These are phyloP conservation scores for Tricholaema leucomelas DNA, from an alignment of 2,113 vertebrate species.

Conservation along the genomic window DNA sequence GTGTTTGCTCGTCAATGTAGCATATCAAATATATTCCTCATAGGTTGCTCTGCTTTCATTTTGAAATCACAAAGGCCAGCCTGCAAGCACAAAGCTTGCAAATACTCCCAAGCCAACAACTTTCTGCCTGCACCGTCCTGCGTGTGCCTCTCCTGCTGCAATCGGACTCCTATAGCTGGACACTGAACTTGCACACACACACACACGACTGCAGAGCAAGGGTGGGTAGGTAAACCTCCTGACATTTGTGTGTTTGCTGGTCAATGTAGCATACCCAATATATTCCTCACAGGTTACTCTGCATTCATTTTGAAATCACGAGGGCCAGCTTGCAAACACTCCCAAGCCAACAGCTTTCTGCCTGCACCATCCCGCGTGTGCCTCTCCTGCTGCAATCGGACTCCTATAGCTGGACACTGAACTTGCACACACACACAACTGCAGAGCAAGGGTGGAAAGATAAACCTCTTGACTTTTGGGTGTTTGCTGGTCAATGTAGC, in stretches of 20 bases:
- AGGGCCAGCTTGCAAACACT: neutral
- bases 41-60: no score
- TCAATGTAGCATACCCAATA: fast-evolving
- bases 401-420: neutral
- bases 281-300: neutral
- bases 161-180: neutral
- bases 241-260: neutral
- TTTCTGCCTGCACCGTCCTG: neutral
- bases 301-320: neutral
- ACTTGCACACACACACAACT: neutral
- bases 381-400: neutral
- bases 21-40: neutral
- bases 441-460: neutral
- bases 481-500: neutral
- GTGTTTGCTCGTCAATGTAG: neutral
- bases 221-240: neutral
- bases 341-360: neutral
- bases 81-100: neutral
- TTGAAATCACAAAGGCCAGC: neutral
- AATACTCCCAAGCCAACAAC: neutral
- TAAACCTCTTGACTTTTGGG: neutral
- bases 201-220: neutral
- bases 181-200: neutral
- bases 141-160: neutral
- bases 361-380: neutral